These are phyloP conservation scores for Potamarius usumacintae DNA, from an alignment of 2,113 vertebrate species.

Conservation along the genomic window DNA sequence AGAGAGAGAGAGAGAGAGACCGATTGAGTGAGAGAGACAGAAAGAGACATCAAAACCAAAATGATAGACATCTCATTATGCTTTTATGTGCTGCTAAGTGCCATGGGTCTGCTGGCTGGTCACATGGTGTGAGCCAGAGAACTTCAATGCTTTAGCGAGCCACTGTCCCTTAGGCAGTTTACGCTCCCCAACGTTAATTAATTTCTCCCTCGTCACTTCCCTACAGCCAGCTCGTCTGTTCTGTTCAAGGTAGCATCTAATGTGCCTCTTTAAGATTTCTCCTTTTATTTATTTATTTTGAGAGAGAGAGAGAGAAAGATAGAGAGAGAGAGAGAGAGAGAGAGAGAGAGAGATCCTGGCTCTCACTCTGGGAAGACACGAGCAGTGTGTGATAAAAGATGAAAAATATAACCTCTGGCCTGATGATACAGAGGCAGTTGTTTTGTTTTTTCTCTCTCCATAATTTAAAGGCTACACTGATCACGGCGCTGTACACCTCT, in stretches of 20 bases:
- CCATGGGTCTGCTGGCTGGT: conserved; percentile 58
- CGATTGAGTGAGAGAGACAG: conserved; percentile 50
- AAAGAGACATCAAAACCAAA: conserved; percentile 43
- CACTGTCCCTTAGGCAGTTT: conserved; percentile 54
- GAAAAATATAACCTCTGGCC: conserved; percentile 4
- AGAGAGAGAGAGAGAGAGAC: conserved; percentile 43
- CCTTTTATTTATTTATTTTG: background rate
- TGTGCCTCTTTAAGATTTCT: conserved; percentile 43
- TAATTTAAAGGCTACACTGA: conserved; percentile 29
- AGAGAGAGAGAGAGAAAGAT: no score
- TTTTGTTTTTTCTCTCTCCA: background rate
- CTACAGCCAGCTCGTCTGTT: conserved; percentile 50
- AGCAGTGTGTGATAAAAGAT: conserved; percentile 1
- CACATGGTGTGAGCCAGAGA: conserved; percentile 52
- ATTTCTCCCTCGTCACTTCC: conserved; percentile 66
- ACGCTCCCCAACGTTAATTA: conserved; percentile 61
- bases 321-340: background rate
- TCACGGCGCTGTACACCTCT: conserved; percentile 9
- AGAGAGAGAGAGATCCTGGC: background rate
- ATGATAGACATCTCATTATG: conserved; percentile 69
- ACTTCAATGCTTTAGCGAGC: conserved; percentile 58
- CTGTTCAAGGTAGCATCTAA: conserved; percentile 39
- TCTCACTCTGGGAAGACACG: background rate
- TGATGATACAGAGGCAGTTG: conserved; percentile 16
- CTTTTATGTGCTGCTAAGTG: conserved; percentile 63